Base-by-base conservation (phyloP, 30 jellyfish, hydroid and myxozoan genomes). In the Aurelia aurita complex sp. Pacific region DNA sequence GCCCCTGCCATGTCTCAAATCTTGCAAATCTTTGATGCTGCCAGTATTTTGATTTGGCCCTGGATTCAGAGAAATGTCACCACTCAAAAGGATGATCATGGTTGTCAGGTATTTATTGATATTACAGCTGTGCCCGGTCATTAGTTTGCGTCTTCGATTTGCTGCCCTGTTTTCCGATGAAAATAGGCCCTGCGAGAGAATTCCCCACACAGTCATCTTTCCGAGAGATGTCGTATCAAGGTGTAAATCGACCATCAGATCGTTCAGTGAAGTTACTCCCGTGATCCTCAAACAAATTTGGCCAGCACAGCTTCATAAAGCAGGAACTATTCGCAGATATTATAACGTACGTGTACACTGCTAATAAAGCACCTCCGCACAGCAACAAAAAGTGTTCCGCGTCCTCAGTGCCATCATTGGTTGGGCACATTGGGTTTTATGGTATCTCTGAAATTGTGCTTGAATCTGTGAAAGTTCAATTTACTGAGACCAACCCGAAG, bases 151-250 rank as follows among this genome's bases (percentile, higher is more conserved):
- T 57, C 87, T 54, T 54, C 87, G 87, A 50, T 32, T 76, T 51
- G 84, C 84, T 76, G 87, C 52, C 87, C 79, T 54, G 79, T 52
- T 76, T 50, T 76, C 87, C 18, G 79, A 57, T 23, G 87, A 76
- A 76, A 76, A 76, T 76, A 76, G 75, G 87, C 87, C 87, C 87
- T 76, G 87, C 29, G 29, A 23, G 29, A 23, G 29, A 23, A 23
- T 23, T 23, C 29, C 29, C 29, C 29, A 23, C 29, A 62, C 80
- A 76, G 87, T 51, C 87, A 76, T 76, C 80, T 62, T 76, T 76
- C 51, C 87, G 32, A 76, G 87, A 76, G 79, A 54, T 53, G 53
- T 76, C 87, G 79, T 76, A 32, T 62, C 87, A 64, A 61, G 72
- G 67, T 34, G 77, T 53, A 67, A 23, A 23, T 23, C 29, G 29